Evolutionary conservation across 1,140 invertebrate species (phyloP), one percentile per base, ranked within the genome.

Genomic region (Drosophila sucinea): DNA sequence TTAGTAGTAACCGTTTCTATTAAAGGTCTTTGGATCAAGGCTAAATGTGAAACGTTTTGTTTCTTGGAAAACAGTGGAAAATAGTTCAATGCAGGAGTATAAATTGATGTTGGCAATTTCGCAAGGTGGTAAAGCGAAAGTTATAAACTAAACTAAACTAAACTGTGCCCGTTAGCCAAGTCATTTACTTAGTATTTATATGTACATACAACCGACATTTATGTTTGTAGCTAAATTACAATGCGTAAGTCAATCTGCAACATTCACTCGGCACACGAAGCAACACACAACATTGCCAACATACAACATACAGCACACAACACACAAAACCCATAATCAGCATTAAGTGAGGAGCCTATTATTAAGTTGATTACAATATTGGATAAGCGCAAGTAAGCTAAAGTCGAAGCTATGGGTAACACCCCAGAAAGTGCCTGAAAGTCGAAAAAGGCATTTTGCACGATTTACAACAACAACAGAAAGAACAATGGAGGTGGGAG

Each of bases 361-460:
- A 87, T 87, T 89, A 87, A 70, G 60, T 78, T 89, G 84, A 87
- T 87, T 87, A 72, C 70, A 77, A 80, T 81, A 84, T 68, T 27
- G 80, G 84, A 87, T 87, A 87, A 87, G 77, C 73, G 77, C 73
- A 77, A 63, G 17, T 61, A 67, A 33, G 73, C 40, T 44, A 54
- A 8, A 57, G 66, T 41, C 58, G 67, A 70, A 70, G 69, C 79
- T 67, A 79, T 77, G 73, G 73, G 77, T 71, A 80, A 87, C 77
- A 89, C 83, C 79, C 70, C 60, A 60, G 55, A 47, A 56, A 63
- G 68, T 60, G 38, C 25, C 51, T 23, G 7, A 6, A 41, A 60
- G 73, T 10, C 65, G 23, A 77, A 60, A 63, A 72, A 51, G 44
- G 61, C 60, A 61, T 79, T 73, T 79, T 73, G 77, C 77, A 79